A percentile compares a stretch with the other conserved stretches of the same genome.
These are phyloP conservation scores for Gisinianus flammeolus DNA, from an alignment of 2,888 invertebrate genomes.

Conservation along the genomic window DNA sequence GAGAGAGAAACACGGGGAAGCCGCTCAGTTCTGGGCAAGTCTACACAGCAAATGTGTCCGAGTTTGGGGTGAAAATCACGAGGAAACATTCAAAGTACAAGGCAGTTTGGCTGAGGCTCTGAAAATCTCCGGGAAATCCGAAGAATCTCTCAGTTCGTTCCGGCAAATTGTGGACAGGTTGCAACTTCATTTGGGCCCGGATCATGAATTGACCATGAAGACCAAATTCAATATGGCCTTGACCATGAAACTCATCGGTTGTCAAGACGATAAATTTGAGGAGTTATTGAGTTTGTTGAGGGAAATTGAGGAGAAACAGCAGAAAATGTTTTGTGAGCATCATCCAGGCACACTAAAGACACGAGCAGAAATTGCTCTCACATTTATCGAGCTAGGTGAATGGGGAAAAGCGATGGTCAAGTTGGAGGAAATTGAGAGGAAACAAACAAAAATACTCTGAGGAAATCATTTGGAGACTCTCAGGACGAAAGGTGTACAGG, in stretches of 20 bases:
- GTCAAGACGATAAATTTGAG: not conserved
- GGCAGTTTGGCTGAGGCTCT: too few relatives aligned
- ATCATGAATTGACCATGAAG: not conserved
- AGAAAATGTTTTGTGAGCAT: not conserved
- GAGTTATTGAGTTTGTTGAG: not conserved
- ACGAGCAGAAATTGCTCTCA: not conserved
- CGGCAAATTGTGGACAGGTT: too few relatives aligned
- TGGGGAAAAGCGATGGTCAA: not conserved
- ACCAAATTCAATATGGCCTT: not conserved
- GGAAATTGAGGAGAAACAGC: not conserved
- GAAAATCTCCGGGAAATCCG: too few relatives aligned
- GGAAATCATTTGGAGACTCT: not conserved
- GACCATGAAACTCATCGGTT: not conserved
- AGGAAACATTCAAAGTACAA: too few relatives aligned
- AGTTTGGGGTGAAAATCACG: too few relatives aligned
- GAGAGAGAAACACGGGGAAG: too few relatives aligned
- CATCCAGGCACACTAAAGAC: not conserved
- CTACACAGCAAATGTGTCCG: too few relatives aligned
- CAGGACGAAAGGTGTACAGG: not conserved
- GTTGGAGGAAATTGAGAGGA: not conserved
- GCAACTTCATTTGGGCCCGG: not conserved
- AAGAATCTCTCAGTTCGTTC: too few relatives aligned
- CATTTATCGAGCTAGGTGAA: not conserved
- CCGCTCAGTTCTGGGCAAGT: too few relatives aligned
- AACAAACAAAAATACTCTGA: not conserved